Evolutionary conservation across 2,797 vertebrate species (phyloP), one percentile per base, ranked within the genome.

Genomic region (Pyrocephalus nanus): DNA sequence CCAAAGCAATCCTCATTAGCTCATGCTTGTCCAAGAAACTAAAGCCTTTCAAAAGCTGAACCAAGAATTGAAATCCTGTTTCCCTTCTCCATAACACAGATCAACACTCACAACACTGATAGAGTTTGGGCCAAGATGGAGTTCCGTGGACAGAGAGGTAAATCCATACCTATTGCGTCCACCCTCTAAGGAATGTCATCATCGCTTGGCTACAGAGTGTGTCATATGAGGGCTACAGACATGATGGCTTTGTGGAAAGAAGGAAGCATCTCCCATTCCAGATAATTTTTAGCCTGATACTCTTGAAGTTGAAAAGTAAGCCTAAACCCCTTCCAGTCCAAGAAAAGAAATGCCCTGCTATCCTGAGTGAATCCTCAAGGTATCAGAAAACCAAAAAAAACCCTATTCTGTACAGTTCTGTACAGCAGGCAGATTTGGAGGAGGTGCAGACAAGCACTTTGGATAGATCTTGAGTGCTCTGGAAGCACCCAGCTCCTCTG

Each of bases 101-200:
- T 7, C 19, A 53, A 16, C 16, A 25, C 17, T 22, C 50, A 29
- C 62, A 18, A 40, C 0, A 0, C 4, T n/a, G 32, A 11, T 45
- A 91, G 64, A 58, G 74, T 25, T 15, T 64, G 45, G 18, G 70
- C 29, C 21, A 34, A 57, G n/a, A 23, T 13, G 27, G 57, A 53
- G 30, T 40, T 75, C 26, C 40, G 6, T 8, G n/a, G 15, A 21
- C 0, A 40, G 70, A 30, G 61, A 50, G 30, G 48, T 5, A 51
- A 58, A 64, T 38, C 25, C 38, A 6, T 1, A 4, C 27, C 45
- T 64, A 11, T 3, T 23, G 20, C 29, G 43, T 51, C n/a, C 9
- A 43, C 38, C 38, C 55, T 40, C 43, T 64, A 51, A 32, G 25
- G 43, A 86, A 26, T 34, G 29, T 30, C 11, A 1, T 17, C 36